Percentiles rank a stretch among this genome's conserved stretches.
These are phyloP conservation scores for Nephrotoma flavescens DNA, from an alignment of 2,888 invertebrate species.

Conservation along the genomic window DNA sequence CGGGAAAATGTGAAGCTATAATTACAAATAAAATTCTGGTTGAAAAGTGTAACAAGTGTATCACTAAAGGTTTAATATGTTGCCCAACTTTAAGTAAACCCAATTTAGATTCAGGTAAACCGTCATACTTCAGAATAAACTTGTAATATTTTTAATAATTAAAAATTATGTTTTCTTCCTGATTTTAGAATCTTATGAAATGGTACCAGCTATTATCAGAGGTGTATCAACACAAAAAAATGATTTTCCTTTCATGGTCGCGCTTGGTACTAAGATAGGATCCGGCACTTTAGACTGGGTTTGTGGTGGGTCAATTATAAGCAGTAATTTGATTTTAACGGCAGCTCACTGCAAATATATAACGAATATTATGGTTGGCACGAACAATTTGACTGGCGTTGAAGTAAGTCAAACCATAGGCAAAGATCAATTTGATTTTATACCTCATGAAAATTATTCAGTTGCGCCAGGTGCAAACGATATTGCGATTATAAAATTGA, in stretches of 20 bases:
- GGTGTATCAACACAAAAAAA: neutral
- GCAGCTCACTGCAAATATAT: slow-evolving; percentile 26
- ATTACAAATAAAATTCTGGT: neutral
- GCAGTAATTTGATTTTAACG: slow-evolving; percentile 23
- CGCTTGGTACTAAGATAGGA: neutral
- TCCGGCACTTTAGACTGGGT: slow-evolving; percentile 5
- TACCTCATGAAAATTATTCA: neutral
- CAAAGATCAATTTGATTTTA: neutral
- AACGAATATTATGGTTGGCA: neutral
- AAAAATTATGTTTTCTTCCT: neutral
- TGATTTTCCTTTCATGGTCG: neutral
- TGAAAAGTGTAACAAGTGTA: neutral
- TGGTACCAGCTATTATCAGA: neutral
- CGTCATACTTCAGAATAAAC: neutral
- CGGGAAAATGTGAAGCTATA: neutral
- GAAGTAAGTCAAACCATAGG: neutral
- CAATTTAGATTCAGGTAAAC: neutral
- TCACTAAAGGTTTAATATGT: neutral
- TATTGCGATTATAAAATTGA: neutral
- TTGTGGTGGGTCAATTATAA: slow-evolving; percentile 21
- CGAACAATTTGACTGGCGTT: neutral
- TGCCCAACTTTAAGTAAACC: neutral
- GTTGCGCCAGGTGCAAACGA: neutral
- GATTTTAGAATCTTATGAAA: neutral
- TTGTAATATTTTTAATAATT: no score